Base-by-base conservation (phyloP, 2,113 vertebrate species). In the Paraplagusia blochii region DNA sequence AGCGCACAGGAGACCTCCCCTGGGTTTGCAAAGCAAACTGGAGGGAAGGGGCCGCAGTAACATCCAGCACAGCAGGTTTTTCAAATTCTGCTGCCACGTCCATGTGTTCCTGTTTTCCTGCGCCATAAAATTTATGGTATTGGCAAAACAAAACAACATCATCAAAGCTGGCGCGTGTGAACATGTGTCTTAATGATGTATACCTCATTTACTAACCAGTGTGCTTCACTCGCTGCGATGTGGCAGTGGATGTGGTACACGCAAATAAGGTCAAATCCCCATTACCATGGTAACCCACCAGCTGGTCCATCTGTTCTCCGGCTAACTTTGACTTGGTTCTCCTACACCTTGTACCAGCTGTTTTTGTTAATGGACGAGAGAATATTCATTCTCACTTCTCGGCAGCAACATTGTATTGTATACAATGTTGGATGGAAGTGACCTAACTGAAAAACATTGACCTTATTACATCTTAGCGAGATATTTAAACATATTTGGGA, bases 261-360 rank as follows among this genome's bases (percentile, higher is more conserved):
- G 72, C 75, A 84, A 86, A 90, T 84, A 88, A 86, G 85, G 87
- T 90, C 86, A 90, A 82, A 70, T 74, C 65, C 42, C 72, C 57
- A 88, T 90, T 84, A 77, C 88, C 87, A 90, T 88, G 88, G 90
- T 86, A 89, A 89, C 87, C 74, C 68, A 85, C 64, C 78, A 82
- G 77, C 84, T 80, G 81, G 75, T 83, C 83, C 81, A 86, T 88
- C 82, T 89, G 87, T 69, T 84, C 65, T 50, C 74, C 58, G 13
- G 77, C 77, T 80, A 84, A 88, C 79, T 85, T 85, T 76, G 77
- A 74, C 72, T 76, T 46, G 65, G 62, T 76, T 80, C 58, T 83
- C 72, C 58, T 63, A 73, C 66, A 78, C 80, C 87, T 84, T 66
- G 44, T 44, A 76, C 48, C 84, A 85, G 81, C 83, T 87, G 86